Conservation (phyloP, 2,888 invertebrate species). For the Tachina grossa region DNA sequence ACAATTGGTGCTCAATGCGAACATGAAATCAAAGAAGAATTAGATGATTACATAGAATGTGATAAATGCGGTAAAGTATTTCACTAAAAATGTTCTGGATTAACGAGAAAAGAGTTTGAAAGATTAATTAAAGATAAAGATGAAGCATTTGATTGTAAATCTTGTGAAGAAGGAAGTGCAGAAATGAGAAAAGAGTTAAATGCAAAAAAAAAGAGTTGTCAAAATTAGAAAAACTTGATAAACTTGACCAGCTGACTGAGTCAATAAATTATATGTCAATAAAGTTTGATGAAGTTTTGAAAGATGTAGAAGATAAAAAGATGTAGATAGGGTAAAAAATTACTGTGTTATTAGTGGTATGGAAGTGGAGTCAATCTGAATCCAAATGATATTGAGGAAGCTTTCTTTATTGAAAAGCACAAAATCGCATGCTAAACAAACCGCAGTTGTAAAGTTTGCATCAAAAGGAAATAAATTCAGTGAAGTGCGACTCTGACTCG, state of each 20-base stretch:
- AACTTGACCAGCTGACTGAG: conserved; percentile 3
- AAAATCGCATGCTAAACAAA: conserved; percentile 10
- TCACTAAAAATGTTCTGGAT: conserved; percentile 17
- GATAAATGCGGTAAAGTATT: not conserved
- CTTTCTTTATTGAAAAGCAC: not conserved
- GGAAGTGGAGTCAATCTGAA: not conserved
- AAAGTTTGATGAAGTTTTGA: not conserved
- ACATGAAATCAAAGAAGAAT: no score
- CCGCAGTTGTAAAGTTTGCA: not conserved
- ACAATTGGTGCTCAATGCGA: no score
- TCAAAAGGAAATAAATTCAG: no score
- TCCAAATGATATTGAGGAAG: not conserved
- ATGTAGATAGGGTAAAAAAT: not conserved
- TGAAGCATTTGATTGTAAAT: not conserved
- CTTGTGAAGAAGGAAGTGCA: conserved; percentile 5
- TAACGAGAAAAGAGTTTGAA: conserved; percentile 21
- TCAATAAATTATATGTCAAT: not conserved
- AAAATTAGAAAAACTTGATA: conserved; percentile 1
- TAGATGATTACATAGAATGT: no score
- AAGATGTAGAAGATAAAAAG: not conserved
- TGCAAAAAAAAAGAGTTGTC: not conserved
- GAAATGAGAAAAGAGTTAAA: not conserved
- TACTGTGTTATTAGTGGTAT: not conserved
- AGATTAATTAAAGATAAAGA: conserved; percentile 19
- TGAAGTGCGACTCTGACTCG: no score